Conservation (phyloP, 53 echinoderm and acorn worm species). For the Paracentrotus lividus region DNA sequence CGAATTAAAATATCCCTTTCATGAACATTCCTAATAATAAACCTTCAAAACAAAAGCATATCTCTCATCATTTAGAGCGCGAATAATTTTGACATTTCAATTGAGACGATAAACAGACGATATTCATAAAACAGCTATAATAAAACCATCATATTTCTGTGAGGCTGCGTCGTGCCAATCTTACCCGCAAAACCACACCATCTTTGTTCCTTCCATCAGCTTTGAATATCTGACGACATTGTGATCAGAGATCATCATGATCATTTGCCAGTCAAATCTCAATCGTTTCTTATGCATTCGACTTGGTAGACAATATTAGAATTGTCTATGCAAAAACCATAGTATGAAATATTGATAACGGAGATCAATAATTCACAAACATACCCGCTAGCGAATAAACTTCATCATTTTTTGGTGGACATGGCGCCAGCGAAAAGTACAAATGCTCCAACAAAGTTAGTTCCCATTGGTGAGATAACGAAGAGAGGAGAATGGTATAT, state of each 20-base stretch:
- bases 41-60: conserved; percentile 13
- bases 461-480: background rate
- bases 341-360: conserved; percentile 29
- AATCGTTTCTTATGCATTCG: conserved; percentile 41
- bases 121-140: background rate
- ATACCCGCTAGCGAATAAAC: conserved; percentile 40
- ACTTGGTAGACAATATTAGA: conserved; percentile 14
- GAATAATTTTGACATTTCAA: background rate
- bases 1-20: background rate
- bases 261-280: conserved; percentile 36
- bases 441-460: background rate
- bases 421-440: conserved; percentile 44
- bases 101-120: background rate
- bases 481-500: background rate
- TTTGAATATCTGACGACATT: background rate
- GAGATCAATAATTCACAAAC: conserved; percentile 34
- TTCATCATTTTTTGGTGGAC: conserved; percentile 14
- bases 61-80: background rate
- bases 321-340: conserved; percentile 42
- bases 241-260: background rate
- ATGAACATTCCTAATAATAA: background rate
- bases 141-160: background rate
- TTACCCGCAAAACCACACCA: background rate
- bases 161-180: background rate
- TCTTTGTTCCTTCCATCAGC: background rate